Conservation (phyloP, 2,888 invertebrate species). For the Mantis religiosa region DNA sequence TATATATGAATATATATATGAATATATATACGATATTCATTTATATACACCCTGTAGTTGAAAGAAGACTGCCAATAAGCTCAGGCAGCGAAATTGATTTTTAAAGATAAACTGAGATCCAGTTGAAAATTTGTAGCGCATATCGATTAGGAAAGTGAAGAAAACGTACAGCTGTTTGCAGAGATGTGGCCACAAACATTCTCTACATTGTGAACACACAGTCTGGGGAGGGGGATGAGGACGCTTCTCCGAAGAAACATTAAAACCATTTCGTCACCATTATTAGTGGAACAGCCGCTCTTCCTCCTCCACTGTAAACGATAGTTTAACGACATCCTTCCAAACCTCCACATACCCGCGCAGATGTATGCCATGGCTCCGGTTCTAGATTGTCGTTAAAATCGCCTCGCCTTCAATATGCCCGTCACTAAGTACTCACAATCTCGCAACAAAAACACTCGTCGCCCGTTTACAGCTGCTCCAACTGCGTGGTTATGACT, state of each 20-base stretch:
- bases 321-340: slow-evolving; percentile 10
- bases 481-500: not conserved
- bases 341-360: not conserved
- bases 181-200: not conserved
- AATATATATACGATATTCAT: too few species aligned
- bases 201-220: not conserved
- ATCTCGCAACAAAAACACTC: not conserved
- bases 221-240: not conserved
- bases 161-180: not conserved
- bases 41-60: too few species aligned
- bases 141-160: not conserved
- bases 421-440: not conserved
- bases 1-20: too few species aligned
- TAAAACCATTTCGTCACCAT: slow-evolving; percentile 8
- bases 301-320: not conserved
- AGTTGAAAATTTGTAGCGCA: not conserved
- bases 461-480: not conserved
- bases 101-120: too few species aligned
- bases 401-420: not conserved
- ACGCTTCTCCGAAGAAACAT: not conserved
- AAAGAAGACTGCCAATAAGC: too few species aligned
- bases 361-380: not conserved
- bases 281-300: slow-evolving; percentile 3
- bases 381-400: not conserved
- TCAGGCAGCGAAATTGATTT: too few species aligned